A percentile compares a stretch with the other conserved stretches of the same genome.
Evolutionary conservation across 2,888 invertebrate genomes (phyloP).

Genomic region (Aelia acuminata): DNA sequence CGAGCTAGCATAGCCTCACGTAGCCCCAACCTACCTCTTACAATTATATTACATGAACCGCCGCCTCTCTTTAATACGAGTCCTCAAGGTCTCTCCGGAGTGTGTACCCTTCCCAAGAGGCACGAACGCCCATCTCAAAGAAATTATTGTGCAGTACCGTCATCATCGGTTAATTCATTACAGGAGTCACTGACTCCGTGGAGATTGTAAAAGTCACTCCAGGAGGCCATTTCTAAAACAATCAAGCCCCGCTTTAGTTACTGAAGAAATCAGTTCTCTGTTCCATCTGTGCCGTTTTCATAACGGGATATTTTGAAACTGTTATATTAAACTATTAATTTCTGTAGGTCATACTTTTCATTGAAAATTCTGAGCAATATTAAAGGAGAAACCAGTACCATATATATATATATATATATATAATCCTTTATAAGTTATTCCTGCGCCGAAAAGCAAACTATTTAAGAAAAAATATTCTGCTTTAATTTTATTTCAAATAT

Average conservation of each 20-base stretch:
- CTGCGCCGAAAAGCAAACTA: no score
- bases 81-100: constrained; percentile 5
- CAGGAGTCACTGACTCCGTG: constrained; percentile 11
- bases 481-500: no score
- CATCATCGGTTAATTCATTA: constrained; percentile 34
- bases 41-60: constrained; percentile 32
- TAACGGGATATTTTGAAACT: not conserved
- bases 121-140: constrained; percentile 4
- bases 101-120: not conserved
- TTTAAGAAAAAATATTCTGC: no score
- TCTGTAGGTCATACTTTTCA: not conserved
- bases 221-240: not conserved
- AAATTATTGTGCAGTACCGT: constrained; percentile 40
- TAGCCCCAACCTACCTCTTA: not conserved
- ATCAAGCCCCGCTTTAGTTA: not conserved
- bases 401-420: no score
- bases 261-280: not conserved
- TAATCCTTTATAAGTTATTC: no score
- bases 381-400: no score
- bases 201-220: constrained; percentile 1
- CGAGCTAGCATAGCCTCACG: constrained; percentile 11
- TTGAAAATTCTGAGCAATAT: not conserved
- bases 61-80: constrained; percentile 50
- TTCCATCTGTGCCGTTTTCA: not conserved
- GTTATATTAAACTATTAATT: not conserved